Evolutionary conservation across 2,113 vertebrate species (phyloP).

Genomic region (Anoplopoma fimbria): DNA sequence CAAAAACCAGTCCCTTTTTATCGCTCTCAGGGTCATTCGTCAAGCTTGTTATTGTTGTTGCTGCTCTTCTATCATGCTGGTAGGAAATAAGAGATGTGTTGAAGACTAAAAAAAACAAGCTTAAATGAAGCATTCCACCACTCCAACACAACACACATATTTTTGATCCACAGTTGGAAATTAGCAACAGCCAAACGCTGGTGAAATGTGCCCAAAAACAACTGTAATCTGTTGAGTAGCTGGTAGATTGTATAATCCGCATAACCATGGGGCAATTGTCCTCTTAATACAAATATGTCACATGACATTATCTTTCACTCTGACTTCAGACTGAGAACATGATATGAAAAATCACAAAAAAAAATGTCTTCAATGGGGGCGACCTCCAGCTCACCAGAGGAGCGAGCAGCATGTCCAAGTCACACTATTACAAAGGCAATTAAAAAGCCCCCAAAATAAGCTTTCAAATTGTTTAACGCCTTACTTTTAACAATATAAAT

Average conservation of each 20-base stretch:
- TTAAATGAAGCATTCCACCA: background rate
- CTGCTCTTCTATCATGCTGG: background rate
- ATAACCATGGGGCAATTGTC: background rate
- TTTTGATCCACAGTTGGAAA: background rate
- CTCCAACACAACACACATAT: background rate
- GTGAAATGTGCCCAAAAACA: background rate
- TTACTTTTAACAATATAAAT: no score
- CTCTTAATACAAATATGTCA: background rate
- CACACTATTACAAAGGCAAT: background rate
- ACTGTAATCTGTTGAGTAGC: no score
- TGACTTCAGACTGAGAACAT: background rate
- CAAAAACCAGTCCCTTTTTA: background rate
- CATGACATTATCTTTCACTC: background rate
- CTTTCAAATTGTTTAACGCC: no score
- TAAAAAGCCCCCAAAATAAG: no score
- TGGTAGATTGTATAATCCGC: background rate
- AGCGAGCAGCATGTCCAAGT: no score
- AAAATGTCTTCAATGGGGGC: background rate
- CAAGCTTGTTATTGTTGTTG: background rate
- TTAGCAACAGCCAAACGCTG: background rate
- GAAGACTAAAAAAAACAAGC: background rate
- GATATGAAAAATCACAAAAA: background rate
- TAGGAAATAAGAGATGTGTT: background rate
- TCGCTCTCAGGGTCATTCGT: background rate
- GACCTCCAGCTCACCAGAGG: background rate